A percentile compares a stretch with the other conserved stretches of the same genome.
Evolutionary conservation across 2,113 vertebrate species (phyloP).

Genomic region (Muntiacus reevesi): DNA sequence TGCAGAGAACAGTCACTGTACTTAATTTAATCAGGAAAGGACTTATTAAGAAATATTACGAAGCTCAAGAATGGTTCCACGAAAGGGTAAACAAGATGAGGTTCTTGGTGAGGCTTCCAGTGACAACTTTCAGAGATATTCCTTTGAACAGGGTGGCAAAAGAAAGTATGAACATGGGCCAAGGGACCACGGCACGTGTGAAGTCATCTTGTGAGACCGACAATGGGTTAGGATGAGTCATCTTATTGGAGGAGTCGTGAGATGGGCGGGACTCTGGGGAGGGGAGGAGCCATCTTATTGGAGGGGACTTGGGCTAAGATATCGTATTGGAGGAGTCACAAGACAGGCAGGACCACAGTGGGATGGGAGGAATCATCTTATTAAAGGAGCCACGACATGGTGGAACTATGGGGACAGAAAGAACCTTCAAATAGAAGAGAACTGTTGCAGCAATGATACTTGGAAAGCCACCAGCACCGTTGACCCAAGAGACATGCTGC

Average conservation of each 20-base stretch:
- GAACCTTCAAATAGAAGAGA: neutral
- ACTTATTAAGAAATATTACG: neutral
- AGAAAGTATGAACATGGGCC: neutral
- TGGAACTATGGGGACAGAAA: accelerated
- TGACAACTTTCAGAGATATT: neutral
- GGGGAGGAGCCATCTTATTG: too few species aligned
- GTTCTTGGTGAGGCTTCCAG: neutral
- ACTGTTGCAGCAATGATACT: accelerated
- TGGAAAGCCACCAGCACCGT: neutral
- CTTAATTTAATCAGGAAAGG: neutral
- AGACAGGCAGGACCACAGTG: neutral
- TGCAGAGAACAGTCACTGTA: neutral
- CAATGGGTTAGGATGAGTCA: too few species aligned
- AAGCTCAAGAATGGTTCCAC: neutral
- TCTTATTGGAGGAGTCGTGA: neutral
- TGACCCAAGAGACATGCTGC: neutral
- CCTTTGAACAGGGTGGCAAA: neutral
- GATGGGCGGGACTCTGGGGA: neutral
- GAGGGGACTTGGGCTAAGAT: too few species aligned
- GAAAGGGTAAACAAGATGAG: neutral
- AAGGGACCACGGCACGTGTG: neutral
- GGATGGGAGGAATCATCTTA: accelerated
- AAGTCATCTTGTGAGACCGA: neutral
- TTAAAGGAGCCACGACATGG: neutral
- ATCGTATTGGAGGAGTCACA: neutral